Conservation (phyloP, 2,797 vertebrate genomes). For the Mionectes olivaceus region DNA sequence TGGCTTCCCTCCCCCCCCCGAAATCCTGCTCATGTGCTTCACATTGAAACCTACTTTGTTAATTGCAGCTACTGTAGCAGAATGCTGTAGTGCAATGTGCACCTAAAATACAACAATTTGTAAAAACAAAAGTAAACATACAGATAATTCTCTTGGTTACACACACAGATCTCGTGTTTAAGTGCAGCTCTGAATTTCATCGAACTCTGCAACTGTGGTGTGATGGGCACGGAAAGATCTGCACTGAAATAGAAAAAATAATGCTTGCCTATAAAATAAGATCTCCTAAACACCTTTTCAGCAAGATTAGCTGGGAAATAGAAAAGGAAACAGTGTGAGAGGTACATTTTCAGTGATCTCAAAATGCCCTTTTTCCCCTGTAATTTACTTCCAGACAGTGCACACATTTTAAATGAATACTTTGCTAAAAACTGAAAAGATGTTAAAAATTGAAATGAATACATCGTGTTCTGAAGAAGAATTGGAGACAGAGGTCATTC, state of each 20-base stretch:
- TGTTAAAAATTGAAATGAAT: conserved; percentile 73
- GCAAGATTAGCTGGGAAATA: conserved; percentile 36
- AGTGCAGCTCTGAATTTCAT: neutral
- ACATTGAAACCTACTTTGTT: neutral
- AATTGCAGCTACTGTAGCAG: neutral
- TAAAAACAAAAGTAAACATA: neutral
- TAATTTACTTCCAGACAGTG: conserved; percentile 67
- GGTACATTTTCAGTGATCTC: conserved; percentile 65
- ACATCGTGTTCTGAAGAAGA: conserved; percentile 41
- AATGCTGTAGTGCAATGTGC: too few species aligned
- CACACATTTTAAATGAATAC: conserved; percentile 66
- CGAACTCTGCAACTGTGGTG: neutral
- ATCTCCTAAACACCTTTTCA: conserved; percentile 16
- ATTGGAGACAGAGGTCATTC: conserved; percentile 47
- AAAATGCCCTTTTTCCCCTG: conserved; percentile 66
- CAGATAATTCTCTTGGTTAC: neutral
- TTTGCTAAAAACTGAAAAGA: conserved; percentile 68
- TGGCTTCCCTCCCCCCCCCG: neutral
- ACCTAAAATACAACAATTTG: neutral
- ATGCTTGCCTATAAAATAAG: conserved; percentile 27
- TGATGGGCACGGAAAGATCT: neutral
- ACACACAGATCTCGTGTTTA: neutral
- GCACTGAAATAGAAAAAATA: neutral
- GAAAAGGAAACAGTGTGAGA: conserved; percentile 37
- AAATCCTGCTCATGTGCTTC: neutral